Base-by-base conservation (phyloP, 2,888 invertebrate genomes). In the Aphidoletes aphidimyza region DNA sequence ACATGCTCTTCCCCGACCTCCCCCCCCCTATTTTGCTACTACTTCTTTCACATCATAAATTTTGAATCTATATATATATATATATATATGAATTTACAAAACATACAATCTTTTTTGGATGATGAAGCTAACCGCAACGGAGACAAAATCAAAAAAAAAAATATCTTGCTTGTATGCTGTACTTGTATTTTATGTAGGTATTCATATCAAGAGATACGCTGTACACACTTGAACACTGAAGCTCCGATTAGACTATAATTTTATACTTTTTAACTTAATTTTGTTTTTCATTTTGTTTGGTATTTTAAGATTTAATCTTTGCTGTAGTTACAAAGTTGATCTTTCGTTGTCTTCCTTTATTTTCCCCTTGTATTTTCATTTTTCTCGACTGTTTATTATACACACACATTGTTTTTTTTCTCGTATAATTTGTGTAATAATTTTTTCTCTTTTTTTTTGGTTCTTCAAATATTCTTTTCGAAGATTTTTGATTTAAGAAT, bases 81-180 rank as follows among this genome's bases (percentile, higher is more conserved):
- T n/a, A n/a, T n/a, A n/a, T n/a, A n/a, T n/a, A n/a, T n/a, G n/a
- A n/a, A n/a, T n/a, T n/a, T n/a, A n/a, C n/a, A n/a, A n/a, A n/a
- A n/a, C n/a, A n/a, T n/a, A n/a, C n/a, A n/a, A n/a, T 19, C 2
- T 69, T 69, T 69, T 30, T 69, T 69, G 69, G 30, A 69, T 69
- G 30, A 69, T 69, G 30, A 69, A 69, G 69, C 69, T 69, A 69
- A 69, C 34, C 34, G 69, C 69, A 69, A 69, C 34, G 69, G 69
- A 69, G 30, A 30, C n/a, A n/a, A n/a, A n/a, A n/a, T n/a, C n/a
- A n/a, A n/a, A n/a, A n/a, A n/a, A n/a, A n/a, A 54, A 22, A 69
- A 69, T 69, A 69, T 30, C 69, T 69, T 69, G 69, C 69, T 69
- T 69, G 69, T 69, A 69, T 69, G 69, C 69, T 69, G 69, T 69